Percentiles rank a stretch among this genome's conserved stretches.
These are phyloP conservation scores for Drosophila tsacasi DNA, from an alignment of 1,140 invertebrate genomes.

Conservation along the genomic window DNA sequence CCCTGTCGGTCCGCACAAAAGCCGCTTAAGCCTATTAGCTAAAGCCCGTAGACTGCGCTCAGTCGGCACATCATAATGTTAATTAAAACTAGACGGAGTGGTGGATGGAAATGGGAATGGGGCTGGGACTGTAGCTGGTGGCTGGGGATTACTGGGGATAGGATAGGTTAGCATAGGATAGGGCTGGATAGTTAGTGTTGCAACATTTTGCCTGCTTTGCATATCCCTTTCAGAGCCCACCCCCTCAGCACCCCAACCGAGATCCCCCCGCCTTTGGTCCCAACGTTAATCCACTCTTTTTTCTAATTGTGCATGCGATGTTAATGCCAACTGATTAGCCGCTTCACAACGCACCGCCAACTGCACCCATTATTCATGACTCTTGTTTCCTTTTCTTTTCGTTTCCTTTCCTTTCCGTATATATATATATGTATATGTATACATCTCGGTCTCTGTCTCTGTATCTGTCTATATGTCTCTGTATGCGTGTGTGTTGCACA, in stretches of 20 bases:
- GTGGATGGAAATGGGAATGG: conserved; percentile 6
- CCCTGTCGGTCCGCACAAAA: conserved; percentile 40
- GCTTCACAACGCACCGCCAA: conserved; percentile 67
- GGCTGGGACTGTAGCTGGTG: background rate
- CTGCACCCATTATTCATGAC: conserved; percentile 64
- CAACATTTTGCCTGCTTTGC: conserved; percentile 39
- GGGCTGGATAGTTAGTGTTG: conserved; percentile 30
- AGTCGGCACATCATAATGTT: conserved; percentile 55
- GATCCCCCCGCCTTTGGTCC: background rate
- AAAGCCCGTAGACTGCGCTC: conserved; percentile 44
- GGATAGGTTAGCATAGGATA: conserved; percentile 10
- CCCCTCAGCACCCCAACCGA: background rate
- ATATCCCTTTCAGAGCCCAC: conserved; percentile 14
- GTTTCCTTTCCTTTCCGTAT: conserved; percentile 35
- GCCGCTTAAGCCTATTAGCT: conserved; percentile 56
- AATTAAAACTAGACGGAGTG: conserved; percentile 49
- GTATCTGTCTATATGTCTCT: conserved; percentile 21
- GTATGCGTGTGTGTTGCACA: conserved; percentile 23
- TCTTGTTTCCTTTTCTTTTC: conserved; percentile 46
- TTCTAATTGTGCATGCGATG: conserved; percentile 57
- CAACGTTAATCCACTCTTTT: conserved; percentile 36
- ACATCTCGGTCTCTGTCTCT: background rate
- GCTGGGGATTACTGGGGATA: conserved; percentile 27
- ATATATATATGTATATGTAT: background rate
- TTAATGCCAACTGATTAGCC: conserved; percentile 64